phyloP scores from a whole-genome alignment of 2,888 invertebrate genomes.

The Carpatolechia fugitivella region DNA sequence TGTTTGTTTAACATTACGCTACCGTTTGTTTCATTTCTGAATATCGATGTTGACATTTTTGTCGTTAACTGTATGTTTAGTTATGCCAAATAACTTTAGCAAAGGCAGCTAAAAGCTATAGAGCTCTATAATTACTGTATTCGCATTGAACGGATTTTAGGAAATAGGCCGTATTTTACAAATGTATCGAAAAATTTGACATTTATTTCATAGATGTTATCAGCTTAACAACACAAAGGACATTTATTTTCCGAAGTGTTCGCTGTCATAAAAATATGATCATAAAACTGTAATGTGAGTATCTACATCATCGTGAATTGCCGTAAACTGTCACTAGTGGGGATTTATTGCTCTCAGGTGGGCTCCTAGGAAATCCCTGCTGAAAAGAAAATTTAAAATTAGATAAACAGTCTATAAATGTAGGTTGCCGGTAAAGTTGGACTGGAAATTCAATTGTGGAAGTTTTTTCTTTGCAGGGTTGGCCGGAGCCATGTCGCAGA shows the following conservation, averaged over 20 bases:
- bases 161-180: not conserved
- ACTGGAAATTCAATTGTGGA: conserved; percentile 23
- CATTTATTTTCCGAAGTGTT: conserved; percentile 10
- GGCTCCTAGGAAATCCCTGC: not conserved
- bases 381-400: not conserved
- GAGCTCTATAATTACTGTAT: no score
- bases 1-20: no score
- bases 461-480: conserved; percentile 23
- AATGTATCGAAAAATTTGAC: not conserved
- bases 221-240: conserved; percentile 2
- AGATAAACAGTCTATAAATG: not conserved
- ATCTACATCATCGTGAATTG: conserved; percentile 21
- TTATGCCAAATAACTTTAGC: no score
- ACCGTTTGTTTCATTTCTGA: not conserved
- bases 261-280: conserved; percentile 16
- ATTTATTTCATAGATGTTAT: not conserved
- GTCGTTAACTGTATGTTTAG: no score
- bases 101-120: no score
- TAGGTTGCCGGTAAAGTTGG: not conserved
- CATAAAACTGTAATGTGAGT: conserved; percentile 20
- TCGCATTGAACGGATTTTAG: not conserved
- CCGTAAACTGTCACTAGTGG: conserved; percentile 17
- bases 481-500: conserved; percentile 29
- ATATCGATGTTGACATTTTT: not conserved
- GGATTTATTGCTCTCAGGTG: conserved; percentile 20